phyloP scores from a whole-genome alignment of 1,140 invertebrate species.

The Trichonephila clavata region DNA sequence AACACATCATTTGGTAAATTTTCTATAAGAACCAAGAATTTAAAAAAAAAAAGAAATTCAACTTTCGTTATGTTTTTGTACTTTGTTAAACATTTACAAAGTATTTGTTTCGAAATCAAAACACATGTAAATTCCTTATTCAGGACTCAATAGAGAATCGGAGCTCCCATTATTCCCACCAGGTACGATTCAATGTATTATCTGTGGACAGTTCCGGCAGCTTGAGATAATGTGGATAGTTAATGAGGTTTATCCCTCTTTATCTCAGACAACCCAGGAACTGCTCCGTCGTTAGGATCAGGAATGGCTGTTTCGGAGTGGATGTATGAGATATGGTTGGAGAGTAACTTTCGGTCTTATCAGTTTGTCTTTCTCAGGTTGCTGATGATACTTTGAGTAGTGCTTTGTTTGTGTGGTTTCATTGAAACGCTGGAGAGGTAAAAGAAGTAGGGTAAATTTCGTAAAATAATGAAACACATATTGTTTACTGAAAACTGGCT shows the following conservation, averaged over 20 bases:
- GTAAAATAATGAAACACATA: too few relatives aligned
- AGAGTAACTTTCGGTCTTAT: not conserved
- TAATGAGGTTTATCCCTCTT: slow-evolving; percentile 27
- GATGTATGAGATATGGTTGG: not conserved
- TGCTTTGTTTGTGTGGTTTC: not conserved
- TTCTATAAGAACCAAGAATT: too few relatives aligned
- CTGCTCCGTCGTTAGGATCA: not conserved
- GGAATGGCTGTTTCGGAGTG: not conserved
- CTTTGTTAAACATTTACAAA: too few relatives aligned
- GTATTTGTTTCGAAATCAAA: too few relatives aligned
- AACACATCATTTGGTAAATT: too few relatives aligned
- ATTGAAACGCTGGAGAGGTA: too few relatives aligned
- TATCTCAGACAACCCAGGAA: slow-evolving; percentile 21
- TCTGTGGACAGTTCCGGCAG: not conserved
- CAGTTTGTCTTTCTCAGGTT: not conserved
- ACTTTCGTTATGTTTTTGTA: too few relatives aligned
- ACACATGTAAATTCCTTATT: not conserved
- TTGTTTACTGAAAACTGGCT: too few relatives aligned
- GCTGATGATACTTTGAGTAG: not conserved
- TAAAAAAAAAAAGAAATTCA: too few relatives aligned
- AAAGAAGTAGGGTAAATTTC: too few relatives aligned
- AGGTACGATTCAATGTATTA: slow-evolving; percentile 1
- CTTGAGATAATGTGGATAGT: not conserved
- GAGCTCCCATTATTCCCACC: not conserved
- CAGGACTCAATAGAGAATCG: not conserved